phyloP scores from a whole-genome alignment of 92 coral and sea anemone species.

The Actinostola sp. region DNA sequence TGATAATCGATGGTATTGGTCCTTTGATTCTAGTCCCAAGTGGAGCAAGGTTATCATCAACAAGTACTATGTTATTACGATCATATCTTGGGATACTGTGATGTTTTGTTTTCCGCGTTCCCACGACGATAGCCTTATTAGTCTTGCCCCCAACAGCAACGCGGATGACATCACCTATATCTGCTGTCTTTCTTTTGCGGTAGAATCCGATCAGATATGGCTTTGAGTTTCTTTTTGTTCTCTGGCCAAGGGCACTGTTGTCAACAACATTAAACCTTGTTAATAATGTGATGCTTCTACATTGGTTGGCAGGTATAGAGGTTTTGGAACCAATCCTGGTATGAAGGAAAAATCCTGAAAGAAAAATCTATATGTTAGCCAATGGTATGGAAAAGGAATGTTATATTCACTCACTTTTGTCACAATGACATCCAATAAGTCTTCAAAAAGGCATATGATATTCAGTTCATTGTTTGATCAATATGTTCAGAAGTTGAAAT shows the following conservation, averaged over 20 bases:
- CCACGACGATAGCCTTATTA: slow-evolving; percentile 89
- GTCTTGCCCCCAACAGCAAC: slow-evolving; percentile 98
- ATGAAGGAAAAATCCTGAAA: background rate
- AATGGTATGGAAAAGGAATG: no score
- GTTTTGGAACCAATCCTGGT: background rate
- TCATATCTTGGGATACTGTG: slow-evolving; percentile 96
- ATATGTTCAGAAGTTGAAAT: no score
- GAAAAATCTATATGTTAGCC: background rate
- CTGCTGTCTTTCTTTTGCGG: slow-evolving; percentile 93
- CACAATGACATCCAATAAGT: no score
- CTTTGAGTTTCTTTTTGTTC: slow-evolving; percentile 84
- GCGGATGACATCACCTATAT: slow-evolving; percentile 90
- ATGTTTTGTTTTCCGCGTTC: slow-evolving; percentile 92
- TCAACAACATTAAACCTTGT: slow-evolving; percentile 95
- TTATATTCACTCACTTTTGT: no score
- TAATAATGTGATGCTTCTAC: slow-evolving; percentile 74
- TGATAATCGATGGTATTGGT: slow-evolving; percentile 87
- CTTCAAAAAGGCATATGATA: no score
- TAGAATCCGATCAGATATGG: slow-evolving; percentile 96
- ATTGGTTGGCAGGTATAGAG: slow-evolving; percentile 15
- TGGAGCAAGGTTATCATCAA: slow-evolving; percentile 97
- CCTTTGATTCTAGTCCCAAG: slow-evolving; percentile 96
- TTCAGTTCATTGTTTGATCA: no score
- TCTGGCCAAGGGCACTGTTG: slow-evolving; percentile 91
- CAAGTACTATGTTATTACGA: slow-evolving; percentile 86